Evolutionary conservation across 1,140 invertebrate species (phyloP), one percentile per base, ranked within the genome.

Genomic region (Drosophila bocqueti): DNA sequence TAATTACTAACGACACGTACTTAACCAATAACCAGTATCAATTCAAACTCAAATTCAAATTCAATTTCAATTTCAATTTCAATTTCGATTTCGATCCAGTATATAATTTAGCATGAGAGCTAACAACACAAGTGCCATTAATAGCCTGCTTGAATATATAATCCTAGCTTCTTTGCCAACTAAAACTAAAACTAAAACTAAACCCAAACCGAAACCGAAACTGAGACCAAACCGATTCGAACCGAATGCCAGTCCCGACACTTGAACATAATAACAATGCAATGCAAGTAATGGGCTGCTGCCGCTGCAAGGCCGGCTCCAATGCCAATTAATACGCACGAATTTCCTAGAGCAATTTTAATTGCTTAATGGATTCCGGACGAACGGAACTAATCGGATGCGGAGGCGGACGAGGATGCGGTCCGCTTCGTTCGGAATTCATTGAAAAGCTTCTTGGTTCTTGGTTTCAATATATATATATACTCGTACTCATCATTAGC

Each of bases 81-180:
- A 18, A 50, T 50, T 68, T 63, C 34, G 18, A 63, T 57, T 55
- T 38, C 61, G 50, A 57, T 42, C 36, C 21, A 16, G 49, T 66
- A 76, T 52, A 71, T 75, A 75, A 72, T 64, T 90, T 81, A 69
- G 84, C 84, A 89, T 89, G 84, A 76, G 55, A 71, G 81, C 84
- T 87, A 81, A 79, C 74, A 52, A 77, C 43, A 55, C 54, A 34
- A 55, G 57, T 77, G 67, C 57, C 29, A 69, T 38, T 75, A 76
- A 59, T 61, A 74, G 71, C 46, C 40, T 74, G 71, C 71, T 74
- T 74, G 71, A 73, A 36, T 42, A 26, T 61, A 38, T 73, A 74
- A 52, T 61, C 38, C 54, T 72, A 73, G 52, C 67, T 71, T 71
- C 67, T 71, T 71, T 73, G 68, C 66, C 55, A 71, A 49, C 50